A percentile compares a stretch with the other conserved stretches of the same genome.
Conservation (phyloP, 2,797 vertebrate genomes). For the Cuculus canorus region DNA sequence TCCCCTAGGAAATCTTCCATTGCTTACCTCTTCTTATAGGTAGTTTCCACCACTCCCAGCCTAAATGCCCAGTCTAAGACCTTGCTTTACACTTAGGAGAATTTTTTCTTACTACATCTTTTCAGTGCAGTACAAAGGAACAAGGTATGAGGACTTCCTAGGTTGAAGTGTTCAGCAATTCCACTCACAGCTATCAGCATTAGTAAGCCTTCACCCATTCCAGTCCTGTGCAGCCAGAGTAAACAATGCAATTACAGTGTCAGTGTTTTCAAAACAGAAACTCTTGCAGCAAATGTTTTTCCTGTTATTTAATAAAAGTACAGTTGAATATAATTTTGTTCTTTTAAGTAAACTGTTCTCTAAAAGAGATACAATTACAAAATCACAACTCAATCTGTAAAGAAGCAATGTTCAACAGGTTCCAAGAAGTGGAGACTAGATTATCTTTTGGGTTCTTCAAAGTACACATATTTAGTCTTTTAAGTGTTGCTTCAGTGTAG, state of each 20-base stretch:
- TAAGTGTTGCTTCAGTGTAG: not conserved
- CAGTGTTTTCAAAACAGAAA: conserved; percentile 4
- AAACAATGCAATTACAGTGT: not conserved
- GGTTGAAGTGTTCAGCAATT: not conserved
- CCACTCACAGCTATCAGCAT: not conserved
- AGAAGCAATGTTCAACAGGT: not conserved
- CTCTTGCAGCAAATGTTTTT: conserved; percentile 31
- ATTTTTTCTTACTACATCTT: not conserved
- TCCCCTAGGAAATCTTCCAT: not conserved
- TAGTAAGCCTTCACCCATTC: not conserved
- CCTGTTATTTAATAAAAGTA: conserved; percentile 50
- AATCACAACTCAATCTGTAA: not conserved
- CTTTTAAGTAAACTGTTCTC: conserved; percentile 36
- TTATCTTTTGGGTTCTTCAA: not conserved
- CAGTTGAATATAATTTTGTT: conserved; percentile 26
- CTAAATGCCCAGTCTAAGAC: not conserved
- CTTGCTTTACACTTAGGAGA: not conserved
- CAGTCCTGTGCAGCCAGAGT: not conserved
- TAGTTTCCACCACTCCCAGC: not conserved
- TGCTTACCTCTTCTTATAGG: not conserved
- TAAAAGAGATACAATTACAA: conserved; percentile 39
- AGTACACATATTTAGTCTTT: not conserved
- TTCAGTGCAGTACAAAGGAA: not conserved
- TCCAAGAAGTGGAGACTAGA: not conserved
- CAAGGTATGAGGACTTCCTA: not conserved